Conservation (phyloP, 1,140 invertebrate species). For the Drosophila bifasciata region DNA sequence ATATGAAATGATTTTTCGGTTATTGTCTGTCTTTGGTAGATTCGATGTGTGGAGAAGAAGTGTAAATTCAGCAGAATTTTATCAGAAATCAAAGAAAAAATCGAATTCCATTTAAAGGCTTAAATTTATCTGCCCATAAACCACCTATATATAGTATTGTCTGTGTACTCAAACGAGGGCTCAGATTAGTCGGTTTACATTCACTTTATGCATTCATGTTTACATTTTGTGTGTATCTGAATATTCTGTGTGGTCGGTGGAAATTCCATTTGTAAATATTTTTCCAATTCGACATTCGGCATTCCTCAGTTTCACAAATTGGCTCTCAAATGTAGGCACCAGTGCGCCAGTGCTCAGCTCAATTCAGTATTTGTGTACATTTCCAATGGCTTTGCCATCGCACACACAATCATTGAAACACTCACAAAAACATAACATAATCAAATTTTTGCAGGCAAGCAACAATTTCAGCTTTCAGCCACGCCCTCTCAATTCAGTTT, state of each 20-base stretch:
- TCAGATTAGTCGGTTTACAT: conserved; percentile 7
- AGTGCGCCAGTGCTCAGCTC: too few species aligned
- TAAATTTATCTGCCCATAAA: too few species aligned
- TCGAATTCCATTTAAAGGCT: too few species aligned
- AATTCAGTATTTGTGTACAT: not conserved
- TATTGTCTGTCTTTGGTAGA: too few species aligned
- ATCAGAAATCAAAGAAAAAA: too few species aligned
- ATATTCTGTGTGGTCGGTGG: conserved; percentile 20
- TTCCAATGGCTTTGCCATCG: conserved; percentile 10
- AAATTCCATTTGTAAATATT: conserved; percentile 53
- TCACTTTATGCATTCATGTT: conserved; percentile 25
- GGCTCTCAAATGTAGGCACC: conserved; percentile 27
- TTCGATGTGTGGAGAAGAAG: too few species aligned
- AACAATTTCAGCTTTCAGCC: conserved; percentile 64
- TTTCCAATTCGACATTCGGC: conserved; percentile 22
- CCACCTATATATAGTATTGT: too few species aligned
- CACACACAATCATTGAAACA: conserved; percentile 6
- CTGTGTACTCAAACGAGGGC: too few species aligned
- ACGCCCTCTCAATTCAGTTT: conserved; percentile 44
- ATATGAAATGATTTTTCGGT: too few species aligned
- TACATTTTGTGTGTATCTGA: conserved; percentile 5
- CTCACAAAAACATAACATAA: conserved; percentile 36
- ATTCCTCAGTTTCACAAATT: conserved; percentile 46
- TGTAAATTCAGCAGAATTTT: too few species aligned
- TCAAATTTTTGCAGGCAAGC: conserved; percentile 67